Evolutionary conservation across 1,140 invertebrate species (phyloP), one percentile per base, ranked within the genome.

Genomic region (Adelges cooleyi): DNA sequence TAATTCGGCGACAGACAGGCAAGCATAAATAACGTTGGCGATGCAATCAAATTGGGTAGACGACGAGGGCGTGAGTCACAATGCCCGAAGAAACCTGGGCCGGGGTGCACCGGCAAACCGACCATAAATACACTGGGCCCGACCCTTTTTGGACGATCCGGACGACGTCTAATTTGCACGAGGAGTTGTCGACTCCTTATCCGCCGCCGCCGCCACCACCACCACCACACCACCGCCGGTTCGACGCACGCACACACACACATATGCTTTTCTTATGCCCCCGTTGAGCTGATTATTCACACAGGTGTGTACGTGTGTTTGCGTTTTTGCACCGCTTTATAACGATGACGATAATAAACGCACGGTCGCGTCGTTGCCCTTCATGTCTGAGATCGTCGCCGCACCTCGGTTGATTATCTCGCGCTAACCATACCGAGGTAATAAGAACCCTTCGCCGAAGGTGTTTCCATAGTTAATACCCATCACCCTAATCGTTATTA

Each of bases 31-130:
- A 29, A 62, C 20, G 17, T 38, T 46, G 4, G 54, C 54, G 25
- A 44, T 44, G 54, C 54, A 44, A 59, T 62, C 56, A 62, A 62
- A 62, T 29, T 33, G 42, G 15, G 40, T 46, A 29, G 11, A 1
- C 25, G 25, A 10, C 22, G 56, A 62, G 56, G 56, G 56, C 56
- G 56, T 62, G 56, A 62, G 56, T 62, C 56, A 62, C 46, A 48
- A 62, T 33, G 27, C 25, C 40, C 44, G 4, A 42, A 62, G 42
- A 62, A 33, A 33, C 29, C 29, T 33, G 5, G 29, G 29, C 29
- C 29, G 5, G 5, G 11, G 29, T 42, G 13, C 15, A 11, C 3
- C 29, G 44, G 25, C 56, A 48, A 42, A 44, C 54, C 36, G 23
- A 10, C 42, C 10, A 62, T 48, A 62, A 48, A 62, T 33, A 62